Evolutionary conservation across 2,888 invertebrate genomes (phyloP), one percentile per base, ranked within the genome.

Genomic region (Temnothorax unifasciatus): DNA sequence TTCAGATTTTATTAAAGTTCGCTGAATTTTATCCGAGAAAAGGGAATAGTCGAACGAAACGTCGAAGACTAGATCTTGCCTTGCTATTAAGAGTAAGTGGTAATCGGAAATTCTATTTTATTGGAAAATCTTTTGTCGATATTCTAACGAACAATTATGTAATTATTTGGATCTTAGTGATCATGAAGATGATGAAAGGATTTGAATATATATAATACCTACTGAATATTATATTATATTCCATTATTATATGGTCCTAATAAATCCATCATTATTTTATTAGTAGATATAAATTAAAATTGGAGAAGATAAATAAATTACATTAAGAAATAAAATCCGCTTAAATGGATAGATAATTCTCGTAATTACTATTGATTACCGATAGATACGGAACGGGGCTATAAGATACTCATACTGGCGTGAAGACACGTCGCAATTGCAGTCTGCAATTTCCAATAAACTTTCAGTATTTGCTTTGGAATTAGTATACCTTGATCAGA

Each of bases 331-430:
- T 47, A 47, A 47, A 38, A 64, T 64, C 11, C 4, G 13, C 50
- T 50, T 75, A 34, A 50, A 75, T 47, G 59, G 63, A 54, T 18
- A 73, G 71, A 73, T 73, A 73, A 73, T 38, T 73, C 38, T 54
- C 21, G 13, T 50, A 21, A 75, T 64, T 38, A n/a, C 38, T 69
- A 69, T 54, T 76, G 68, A 68, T 76, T 68, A 25, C 6, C 8
- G n/a, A 76, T 15, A 41, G 25, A 29, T 34, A 44, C 15, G 34
- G 34, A 79, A 69, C 15, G 73, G 2, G n/a, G 2, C 11, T 50
- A 1, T 59, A 59, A 73, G 59, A 73, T 38, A 73, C 15, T 57
- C 9, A 29, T n/a, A 29, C 21, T 38, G n/a, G 38, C 47, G 21
- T 21, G 44, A 59, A 79, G 73, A 73, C 21, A 44, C 34, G n/a